Evolutionary conservation across 1,140 invertebrate species (phyloP).

Genomic region (Asobara japonica): DNA sequence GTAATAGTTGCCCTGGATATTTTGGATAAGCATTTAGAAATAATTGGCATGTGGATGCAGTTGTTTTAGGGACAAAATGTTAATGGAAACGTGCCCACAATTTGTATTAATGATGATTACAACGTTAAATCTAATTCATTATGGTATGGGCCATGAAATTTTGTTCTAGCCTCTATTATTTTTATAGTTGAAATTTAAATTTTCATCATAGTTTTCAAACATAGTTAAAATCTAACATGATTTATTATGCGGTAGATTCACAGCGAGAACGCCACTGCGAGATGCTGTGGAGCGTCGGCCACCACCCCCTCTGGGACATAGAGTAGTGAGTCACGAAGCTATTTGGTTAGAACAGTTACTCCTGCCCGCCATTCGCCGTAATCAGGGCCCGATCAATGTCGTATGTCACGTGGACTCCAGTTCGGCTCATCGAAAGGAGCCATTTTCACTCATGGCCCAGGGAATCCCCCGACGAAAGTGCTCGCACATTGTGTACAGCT

Average conservation of each 20-base stretch:
- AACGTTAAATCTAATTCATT: too few relatives aligned
- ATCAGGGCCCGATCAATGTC: conserved; percentile 56
- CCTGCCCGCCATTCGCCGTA: conserved; percentile 53
- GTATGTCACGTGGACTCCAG: conserved; percentile 78
- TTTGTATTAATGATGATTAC: too few relatives aligned
- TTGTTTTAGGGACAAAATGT: too few relatives aligned
- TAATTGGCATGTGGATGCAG: too few relatives aligned
- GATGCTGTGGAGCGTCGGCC: conserved; percentile 76
- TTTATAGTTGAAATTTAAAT: too few relatives aligned
- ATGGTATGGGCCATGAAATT: too few relatives aligned
- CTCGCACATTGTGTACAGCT: conserved; percentile 84
- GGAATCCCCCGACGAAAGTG: conserved; percentile 78
- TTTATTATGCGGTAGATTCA: conserved; percentile 18
- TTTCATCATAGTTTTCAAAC: too few relatives aligned
- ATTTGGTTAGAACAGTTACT: conserved; percentile 62
- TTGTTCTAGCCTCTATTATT: too few relatives aligned
- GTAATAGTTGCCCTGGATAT: background rate
- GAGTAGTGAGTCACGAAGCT: conserved; percentile 51
- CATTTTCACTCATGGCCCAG: conserved; percentile 73
- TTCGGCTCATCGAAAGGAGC: conserved; percentile 74
- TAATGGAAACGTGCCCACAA: too few relatives aligned
- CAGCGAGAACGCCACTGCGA: conserved; percentile 64
- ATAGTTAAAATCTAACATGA: too few relatives aligned
- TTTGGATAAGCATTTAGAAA: background rate
- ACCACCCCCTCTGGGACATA: conserved; percentile 55